Conservation (phyloP, 2,888 invertebrate genomes). For the Plagodis dolabraria region DNA sequence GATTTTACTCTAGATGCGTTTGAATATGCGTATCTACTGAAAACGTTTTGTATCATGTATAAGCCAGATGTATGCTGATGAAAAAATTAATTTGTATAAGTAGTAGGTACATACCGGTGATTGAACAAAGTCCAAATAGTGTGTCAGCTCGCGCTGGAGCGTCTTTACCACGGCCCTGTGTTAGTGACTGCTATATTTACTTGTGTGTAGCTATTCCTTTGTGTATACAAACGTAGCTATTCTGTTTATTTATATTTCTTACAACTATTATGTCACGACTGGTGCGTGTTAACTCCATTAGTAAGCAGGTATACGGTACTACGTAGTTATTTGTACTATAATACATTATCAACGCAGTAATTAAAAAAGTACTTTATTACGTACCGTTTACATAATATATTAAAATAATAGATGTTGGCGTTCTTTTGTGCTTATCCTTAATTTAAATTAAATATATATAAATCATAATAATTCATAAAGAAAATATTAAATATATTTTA, state of each 20-base stretch:
- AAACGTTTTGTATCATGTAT: slow-evolving; percentile 27
- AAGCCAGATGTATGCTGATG: slow-evolving; percentile 15
- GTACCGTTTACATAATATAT: too few species aligned
- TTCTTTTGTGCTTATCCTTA: too few species aligned
- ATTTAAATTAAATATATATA: too few species aligned
- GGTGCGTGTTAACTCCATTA: not conserved
- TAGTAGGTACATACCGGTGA: slow-evolving; percentile 43
- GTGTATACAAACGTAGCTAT: slow-evolving; percentile 19
- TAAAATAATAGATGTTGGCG: too few species aligned
- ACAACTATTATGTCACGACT: slow-evolving; percentile 11
- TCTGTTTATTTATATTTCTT: slow-evolving; percentile 15
- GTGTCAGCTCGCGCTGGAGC: slow-evolving; percentile 19
- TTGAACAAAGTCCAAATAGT: slow-evolving; percentile 56
- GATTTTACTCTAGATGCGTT: slow-evolving; percentile 26
- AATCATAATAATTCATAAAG: too few species aligned
- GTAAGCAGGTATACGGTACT: too few species aligned
- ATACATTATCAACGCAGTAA: too few species aligned
- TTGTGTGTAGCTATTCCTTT: slow-evolving; percentile 41
- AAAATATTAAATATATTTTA: too few species aligned
- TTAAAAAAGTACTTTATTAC: too few species aligned
- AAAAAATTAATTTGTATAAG: slow-evolving; percentile 22
- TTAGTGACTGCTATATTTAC: slow-evolving; percentile 58
- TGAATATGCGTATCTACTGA: slow-evolving; percentile 35
- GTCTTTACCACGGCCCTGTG: slow-evolving; percentile 37
- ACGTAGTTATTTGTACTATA: too few species aligned